A percentile compares a stretch with the other conserved stretches of the same genome.
These are phyloP conservation scores for Drosophila kepulauana DNA, from an alignment of 1,140 invertebrate species.

Conservation along the genomic window DNA sequence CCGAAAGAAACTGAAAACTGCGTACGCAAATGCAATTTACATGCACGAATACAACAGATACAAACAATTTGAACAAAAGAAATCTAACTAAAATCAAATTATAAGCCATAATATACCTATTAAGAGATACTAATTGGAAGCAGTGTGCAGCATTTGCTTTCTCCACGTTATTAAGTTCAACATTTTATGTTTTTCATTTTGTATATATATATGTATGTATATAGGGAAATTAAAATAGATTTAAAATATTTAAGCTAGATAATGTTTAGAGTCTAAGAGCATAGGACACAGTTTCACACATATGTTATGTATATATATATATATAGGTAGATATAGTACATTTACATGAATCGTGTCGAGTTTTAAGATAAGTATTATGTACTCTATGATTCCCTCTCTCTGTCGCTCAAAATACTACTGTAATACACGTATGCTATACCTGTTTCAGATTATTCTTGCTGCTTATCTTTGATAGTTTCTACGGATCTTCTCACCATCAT, in stretches of 20 bases:
- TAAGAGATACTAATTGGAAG: slow-evolving; percentile 38
- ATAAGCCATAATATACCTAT: slow-evolving; percentile 22
- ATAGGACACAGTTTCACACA: slow-evolving; percentile 52
- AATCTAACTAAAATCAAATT: neutral
- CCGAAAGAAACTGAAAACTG: slow-evolving; percentile 78
- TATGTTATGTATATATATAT: slow-evolving; percentile 36
- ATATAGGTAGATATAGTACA: slow-evolving; percentile 70
- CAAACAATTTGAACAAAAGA: slow-evolving; percentile 1
- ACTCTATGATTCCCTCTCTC: slow-evolving; percentile 46
- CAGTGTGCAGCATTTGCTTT: slow-evolving; percentile 34
- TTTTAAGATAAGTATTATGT: slow-evolving; percentile 15
- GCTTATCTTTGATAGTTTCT: slow-evolving; percentile 46
- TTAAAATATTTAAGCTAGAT: slow-evolving; percentile 39
- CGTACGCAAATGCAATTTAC: slow-evolving; percentile 70
- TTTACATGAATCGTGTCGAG: slow-evolving; percentile 53
- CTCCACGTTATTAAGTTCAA: slow-evolving; percentile 39
- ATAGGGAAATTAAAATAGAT: slow-evolving; percentile 33
- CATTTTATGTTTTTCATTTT: slow-evolving; percentile 46
- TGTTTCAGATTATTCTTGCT: slow-evolving; percentile 45
- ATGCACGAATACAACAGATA: slow-evolving; percentile 41
- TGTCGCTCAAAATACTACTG: slow-evolving; percentile 42
- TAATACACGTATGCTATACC: slow-evolving; percentile 54
- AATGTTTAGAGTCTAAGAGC: slow-evolving; percentile 46
- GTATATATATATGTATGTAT: slow-evolving; percentile 22
- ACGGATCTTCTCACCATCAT: slow-evolving; percentile 6